A percentile compares a stretch with the other conserved stretches of the same genome.
Evolutionary conservation across 2,113 vertebrate genomes (phyloP).

Genomic region (Aphyosemion australe): DNA sequence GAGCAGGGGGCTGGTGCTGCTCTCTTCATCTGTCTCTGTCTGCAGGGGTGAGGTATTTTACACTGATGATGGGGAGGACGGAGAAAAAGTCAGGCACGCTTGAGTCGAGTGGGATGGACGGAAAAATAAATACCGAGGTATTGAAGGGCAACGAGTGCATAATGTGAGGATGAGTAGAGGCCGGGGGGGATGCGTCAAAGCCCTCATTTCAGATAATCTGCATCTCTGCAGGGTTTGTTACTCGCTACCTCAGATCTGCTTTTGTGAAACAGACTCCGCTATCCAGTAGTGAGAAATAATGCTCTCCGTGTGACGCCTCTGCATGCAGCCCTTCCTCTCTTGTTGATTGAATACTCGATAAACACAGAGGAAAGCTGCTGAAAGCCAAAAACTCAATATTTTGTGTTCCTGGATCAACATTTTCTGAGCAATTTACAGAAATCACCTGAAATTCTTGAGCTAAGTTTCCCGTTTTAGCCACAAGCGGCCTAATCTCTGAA

Average conservation of each 20-base stretch:
- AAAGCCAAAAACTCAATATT: constrained; percentile 15
- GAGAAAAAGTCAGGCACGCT: constrained; percentile 61
- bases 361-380: constrained; percentile 31
- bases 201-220: constrained; percentile 45
- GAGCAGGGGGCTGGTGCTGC: constrained; percentile 66
- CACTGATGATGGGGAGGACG: constrained; percentile 60
- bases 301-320: constrained; percentile 27
- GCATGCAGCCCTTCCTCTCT: constrained; percentile 24
- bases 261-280: constrained; percentile 49
- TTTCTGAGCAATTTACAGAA: too few relatives aligned
- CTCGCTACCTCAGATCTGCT: constrained; percentile 48
- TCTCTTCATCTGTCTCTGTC: constrained; percentile 77
- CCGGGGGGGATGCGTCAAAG: constrained; percentile 22
- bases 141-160: constrained; percentile 33
- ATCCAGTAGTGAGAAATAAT: constrained; percentile 48
- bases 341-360: constrained; percentile 16
- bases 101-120: constrained; percentile 45
- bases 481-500: constrained; percentile 16
- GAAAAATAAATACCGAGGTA: constrained; percentile 56
- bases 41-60: constrained; percentile 71
- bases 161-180: constrained; percentile 26
- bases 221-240: constrained; percentile 53
- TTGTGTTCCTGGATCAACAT: constrained; percentile 8
- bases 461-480: constrained; percentile 18
- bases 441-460: neutral